Evolutionary conservation across 2,797 vertebrate species (phyloP), one percentile per base, ranked within the genome.

Genomic region (Antrozous pallidus): DNA sequence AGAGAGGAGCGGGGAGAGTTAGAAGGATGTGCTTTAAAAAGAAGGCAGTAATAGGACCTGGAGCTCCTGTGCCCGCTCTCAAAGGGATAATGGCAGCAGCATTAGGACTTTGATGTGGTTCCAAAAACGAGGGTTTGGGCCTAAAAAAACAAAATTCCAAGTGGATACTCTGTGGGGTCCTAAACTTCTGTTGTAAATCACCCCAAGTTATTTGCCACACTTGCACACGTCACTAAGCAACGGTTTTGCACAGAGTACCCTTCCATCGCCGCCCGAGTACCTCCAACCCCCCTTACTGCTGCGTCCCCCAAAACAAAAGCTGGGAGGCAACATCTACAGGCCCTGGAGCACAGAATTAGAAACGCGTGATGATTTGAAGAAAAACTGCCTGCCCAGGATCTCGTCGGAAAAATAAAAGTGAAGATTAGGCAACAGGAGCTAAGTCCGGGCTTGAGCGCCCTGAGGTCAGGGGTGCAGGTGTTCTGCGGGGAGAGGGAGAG

Each of bases 181-280:
- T 93, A 82, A 96, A 89, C 95, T 96, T 94, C 71, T 94, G 91
- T 71, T 96, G 95, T 94, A 96, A 95, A 88, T 91, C 95, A 94
- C 13, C 73, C 94, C 77, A 69, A 93, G 73, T 90, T 61, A 94
- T 51, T 70, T 0, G 4, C 85, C 70, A 93, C 56, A 92, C 24
- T 65, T n/a, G 56, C 80, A 90, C 26, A 49, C 31, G 69, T 6
- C 86, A 70, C 70, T 83, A 93, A 94, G 92, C 82, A 67, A 87
- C 87, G 92, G 56, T 70, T 93, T 61, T 70, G 83, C 81, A 80
- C 58, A 31, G 49, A 88, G 28, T 51, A 45, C 33, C 61, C 61
- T 79, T 81, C 90, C 3, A 45, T n/a, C 45, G 63, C 26, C 56
- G 33, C 36, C 22, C 75, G 36, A 33, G 56, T 18, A 40, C 51